phyloP scores from a whole-genome alignment of 2,113 vertebrate species.

The Xiphophorus hellerii region DNA sequence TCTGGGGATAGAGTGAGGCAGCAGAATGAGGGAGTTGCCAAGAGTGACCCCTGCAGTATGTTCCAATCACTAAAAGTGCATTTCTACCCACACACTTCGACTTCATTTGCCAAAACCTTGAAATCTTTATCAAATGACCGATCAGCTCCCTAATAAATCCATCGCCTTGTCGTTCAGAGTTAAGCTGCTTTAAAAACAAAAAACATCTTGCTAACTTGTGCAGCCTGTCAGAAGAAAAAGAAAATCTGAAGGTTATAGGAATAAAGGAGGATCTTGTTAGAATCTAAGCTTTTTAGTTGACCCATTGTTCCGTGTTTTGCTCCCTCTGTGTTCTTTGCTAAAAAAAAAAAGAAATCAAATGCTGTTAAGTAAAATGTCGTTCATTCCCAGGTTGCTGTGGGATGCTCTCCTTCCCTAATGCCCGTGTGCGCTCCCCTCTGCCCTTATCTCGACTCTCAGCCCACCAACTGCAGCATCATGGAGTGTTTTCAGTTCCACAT shows the following conservation, averaged over 20 bases:
- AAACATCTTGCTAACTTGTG: constrained; percentile 21
- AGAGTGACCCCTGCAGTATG: too few species aligned
- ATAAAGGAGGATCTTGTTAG: constrained; percentile 5
- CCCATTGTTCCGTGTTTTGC: neutral
- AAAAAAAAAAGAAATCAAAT: neutral
- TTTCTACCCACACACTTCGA: neutral
- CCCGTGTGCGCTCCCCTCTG: constrained; percentile 29
- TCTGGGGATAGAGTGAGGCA: too few species aligned
- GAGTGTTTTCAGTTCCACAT: constrained; percentile 53
- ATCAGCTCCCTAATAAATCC: too few species aligned
- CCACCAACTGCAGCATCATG: constrained; percentile 46
- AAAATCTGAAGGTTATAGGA: constrained; percentile 35
- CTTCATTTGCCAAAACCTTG: neutral
- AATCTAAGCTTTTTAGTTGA: neutral
- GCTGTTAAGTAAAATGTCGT: constrained; percentile 9
- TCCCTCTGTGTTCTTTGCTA: neutral
- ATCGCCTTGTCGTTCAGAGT: neutral
- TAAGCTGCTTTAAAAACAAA: constrained; percentile 10
- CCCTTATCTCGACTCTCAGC: constrained; percentile 54
- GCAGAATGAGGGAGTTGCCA: too few species aligned
- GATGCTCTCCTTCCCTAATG: constrained; percentile 18
- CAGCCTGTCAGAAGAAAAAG: neutral
- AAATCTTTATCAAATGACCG: too few species aligned
- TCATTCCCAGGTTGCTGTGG: constrained; percentile 35
- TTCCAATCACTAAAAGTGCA: too few species aligned